Percentiles rank a stretch among this genome's conserved stretches.
These are phyloP conservation scores for Myotis davidii DNA, from an alignment of 2,113 vertebrate species.

Conservation along the genomic window DNA sequence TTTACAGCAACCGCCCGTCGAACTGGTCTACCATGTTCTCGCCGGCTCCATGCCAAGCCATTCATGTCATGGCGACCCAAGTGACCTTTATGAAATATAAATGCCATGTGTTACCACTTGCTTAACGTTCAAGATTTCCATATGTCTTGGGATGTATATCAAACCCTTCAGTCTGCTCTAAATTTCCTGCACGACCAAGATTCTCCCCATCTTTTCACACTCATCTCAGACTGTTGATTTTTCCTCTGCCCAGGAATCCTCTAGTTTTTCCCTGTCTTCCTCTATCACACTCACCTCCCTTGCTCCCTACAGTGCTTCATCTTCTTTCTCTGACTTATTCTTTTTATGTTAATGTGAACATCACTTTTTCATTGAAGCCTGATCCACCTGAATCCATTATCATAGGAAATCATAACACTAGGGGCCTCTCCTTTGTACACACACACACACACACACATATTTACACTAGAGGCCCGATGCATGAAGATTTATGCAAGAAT, in stretches of 20 bases:
- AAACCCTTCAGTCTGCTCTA: background rate
- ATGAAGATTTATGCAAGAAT: too few relatives aligned
- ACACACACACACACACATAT: background rate
- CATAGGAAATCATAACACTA: background rate
- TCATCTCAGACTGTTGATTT: background rate
- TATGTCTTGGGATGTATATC: background rate
- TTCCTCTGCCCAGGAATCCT: background rate
- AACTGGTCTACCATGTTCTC: background rate
- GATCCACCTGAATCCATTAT: background rate
- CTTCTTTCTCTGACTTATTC: background rate
- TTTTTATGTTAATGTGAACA: background rate
- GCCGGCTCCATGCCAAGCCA: background rate
- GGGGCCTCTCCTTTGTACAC: background rate
- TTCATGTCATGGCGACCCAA: background rate
- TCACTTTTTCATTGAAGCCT: background rate
- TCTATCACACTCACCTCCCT: background rate
- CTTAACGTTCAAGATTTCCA: background rate
- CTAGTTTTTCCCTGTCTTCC: background rate
- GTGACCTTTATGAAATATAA: background rate
- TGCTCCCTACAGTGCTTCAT: background rate
- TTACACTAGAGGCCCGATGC: too few relatives aligned
- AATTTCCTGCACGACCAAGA: fast-evolving
- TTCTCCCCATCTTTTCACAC: background rate
- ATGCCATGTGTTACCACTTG: background rate
- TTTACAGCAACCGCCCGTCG: fast-evolving